Conservation (phyloP, 1,140 invertebrate genomes). For the Dendroctonus ponderosae region DNA sequence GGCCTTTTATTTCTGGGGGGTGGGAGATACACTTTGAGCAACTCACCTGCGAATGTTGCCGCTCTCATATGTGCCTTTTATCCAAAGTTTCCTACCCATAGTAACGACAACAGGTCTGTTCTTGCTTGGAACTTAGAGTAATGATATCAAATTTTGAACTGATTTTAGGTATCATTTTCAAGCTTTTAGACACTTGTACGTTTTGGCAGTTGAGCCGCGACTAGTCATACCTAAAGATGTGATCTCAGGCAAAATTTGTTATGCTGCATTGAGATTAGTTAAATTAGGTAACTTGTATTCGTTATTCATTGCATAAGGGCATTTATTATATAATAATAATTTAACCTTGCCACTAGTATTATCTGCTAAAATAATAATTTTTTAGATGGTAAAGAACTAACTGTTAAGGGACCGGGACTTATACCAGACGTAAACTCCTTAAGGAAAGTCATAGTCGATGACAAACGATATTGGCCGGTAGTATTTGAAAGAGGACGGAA, state of each 20-base stretch:
- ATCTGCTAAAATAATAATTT: not conserved
- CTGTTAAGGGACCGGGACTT: constrained; percentile 77
- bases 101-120: constrained; percentile 82
- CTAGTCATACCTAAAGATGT: constrained; percentile 85
- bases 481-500: constrained; percentile 77
- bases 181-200: constrained; percentile 93
- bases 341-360: not conserved
- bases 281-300: constrained; percentile 48
- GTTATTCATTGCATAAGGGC: not conserved
- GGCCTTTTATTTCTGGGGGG: constrained; percentile 93
- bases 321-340: not conserved
- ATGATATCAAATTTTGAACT: not conserved
- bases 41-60: constrained; percentile 79
- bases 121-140: not conserved
- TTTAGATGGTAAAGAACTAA: constrained; percentile 30
- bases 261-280: constrained; percentile 71
- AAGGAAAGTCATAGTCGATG: constrained; percentile 73
- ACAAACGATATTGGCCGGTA: constrained; percentile 85
- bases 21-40: constrained; percentile 83
- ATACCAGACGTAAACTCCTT: constrained; percentile 79
- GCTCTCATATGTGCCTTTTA: constrained; percentile 90
- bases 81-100: constrained; percentile 95
- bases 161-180: constrained; percentile 82
- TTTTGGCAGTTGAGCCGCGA: constrained; percentile 86
- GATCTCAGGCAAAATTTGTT: constrained; percentile 73